phyloP scores from a whole-genome alignment of 2,113 vertebrate genomes.

The Etia nguti region DNA sequence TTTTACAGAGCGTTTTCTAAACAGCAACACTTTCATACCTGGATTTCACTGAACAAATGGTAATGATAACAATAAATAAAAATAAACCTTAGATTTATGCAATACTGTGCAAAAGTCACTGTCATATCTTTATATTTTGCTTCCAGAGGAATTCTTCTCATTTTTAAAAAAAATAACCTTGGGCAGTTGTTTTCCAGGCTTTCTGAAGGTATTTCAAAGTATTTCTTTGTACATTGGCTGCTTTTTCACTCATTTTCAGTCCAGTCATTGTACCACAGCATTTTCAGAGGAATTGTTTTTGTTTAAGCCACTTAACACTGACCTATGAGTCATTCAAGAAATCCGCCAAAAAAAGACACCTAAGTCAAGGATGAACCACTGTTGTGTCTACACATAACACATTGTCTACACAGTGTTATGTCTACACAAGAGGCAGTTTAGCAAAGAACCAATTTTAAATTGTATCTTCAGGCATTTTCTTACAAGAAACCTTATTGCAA shows the following conservation, averaged over 20 bases:
- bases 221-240: background rate
- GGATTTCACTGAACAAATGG: background rate
- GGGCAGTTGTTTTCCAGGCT: background rate
- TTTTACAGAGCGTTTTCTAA: background rate
- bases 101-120: background rate
- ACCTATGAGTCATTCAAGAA: background rate
- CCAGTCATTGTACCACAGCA: background rate
- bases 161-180: background rate
- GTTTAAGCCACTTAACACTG: background rate
- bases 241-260: background rate
- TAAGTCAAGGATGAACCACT: background rate
- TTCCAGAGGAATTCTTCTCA: background rate
- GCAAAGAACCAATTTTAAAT: background rate
- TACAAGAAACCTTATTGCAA: background rate
- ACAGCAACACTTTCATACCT: background rate
- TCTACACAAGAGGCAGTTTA: background rate
- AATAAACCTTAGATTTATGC: background rate
- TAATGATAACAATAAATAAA: background rate
- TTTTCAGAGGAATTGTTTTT: background rate
- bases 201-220: background rate
- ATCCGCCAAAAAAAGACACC: background rate
- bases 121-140: background rate
- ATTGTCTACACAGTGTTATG: background rate
- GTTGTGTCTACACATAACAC: background rate
- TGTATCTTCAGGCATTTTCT: background rate